Evolutionary conservation across 2,797 vertebrate genomes (phyloP).

Genomic region (Trematomus bernacchii): DNA sequence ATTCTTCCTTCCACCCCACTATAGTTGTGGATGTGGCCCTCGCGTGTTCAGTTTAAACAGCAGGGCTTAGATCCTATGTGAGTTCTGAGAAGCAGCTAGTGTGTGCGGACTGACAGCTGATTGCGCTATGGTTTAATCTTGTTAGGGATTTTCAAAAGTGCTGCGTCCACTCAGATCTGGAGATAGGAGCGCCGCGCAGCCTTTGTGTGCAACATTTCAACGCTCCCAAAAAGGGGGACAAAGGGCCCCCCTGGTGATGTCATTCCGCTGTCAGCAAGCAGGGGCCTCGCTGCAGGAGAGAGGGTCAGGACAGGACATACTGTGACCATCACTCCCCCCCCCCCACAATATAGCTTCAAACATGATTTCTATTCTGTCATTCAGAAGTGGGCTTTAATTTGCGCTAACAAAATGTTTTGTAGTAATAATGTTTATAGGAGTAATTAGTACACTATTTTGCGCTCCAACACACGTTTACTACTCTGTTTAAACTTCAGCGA

Average conservation of each 20-base stretch:
- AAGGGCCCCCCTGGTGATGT: constrained; percentile 82
- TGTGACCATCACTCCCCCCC: constrained; percentile 54
- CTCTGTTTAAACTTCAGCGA: constrained; percentile 24
- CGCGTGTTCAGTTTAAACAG: constrained; percentile 67
- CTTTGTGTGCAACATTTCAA: constrained; percentile 86
- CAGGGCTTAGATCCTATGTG: constrained; percentile 68
- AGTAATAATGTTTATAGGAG: constrained; percentile 3
- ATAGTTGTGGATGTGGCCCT: constrained; percentile 42
- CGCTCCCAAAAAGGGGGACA: constrained; percentile 75
- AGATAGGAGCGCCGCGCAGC: constrained; percentile 80
- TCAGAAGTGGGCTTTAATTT: neutral
- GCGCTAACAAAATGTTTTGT: neutral
- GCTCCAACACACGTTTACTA: neutral
- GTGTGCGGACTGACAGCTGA: constrained; percentile 81
- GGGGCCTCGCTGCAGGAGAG: constrained; percentile 53
- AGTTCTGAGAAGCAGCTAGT: constrained; percentile 75
- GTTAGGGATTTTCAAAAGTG: constrained; percentile 89
- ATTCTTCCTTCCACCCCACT: constrained; percentile 11
- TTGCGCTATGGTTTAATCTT: constrained; percentile 85
- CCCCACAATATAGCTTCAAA: neutral
- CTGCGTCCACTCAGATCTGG: constrained; percentile 87
- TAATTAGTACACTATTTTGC: neutral
- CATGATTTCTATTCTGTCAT: constrained; percentile 3
- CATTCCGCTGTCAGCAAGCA: constrained; percentile 81
- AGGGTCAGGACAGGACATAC: constrained; percentile 62